Evolutionary conservation across 1,140 invertebrate species (phyloP).

Genomic region (Aricia agestis): DNA sequence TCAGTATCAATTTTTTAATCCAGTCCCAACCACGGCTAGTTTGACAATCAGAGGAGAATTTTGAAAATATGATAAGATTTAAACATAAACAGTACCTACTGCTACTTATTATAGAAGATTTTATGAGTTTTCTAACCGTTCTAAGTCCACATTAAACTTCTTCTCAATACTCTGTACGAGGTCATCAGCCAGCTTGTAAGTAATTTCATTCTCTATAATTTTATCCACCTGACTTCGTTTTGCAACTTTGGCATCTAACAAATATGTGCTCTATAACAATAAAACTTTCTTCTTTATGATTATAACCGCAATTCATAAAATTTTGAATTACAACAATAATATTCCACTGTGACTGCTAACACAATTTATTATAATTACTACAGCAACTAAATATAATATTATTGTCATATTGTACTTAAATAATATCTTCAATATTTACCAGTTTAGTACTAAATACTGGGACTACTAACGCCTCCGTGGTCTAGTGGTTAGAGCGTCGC

Average conservation of each 20-base stretch:
- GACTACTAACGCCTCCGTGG: too few species aligned
- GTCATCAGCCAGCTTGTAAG: constrained; percentile 52
- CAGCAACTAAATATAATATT: background rate
- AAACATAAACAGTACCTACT: too few species aligned
- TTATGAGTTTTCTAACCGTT: constrained; percentile 38
- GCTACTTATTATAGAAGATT: too few species aligned
- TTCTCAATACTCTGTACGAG: constrained; percentile 60
- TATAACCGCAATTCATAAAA: background rate
- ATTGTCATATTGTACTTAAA: background rate
- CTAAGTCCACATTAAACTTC: constrained; percentile 62
- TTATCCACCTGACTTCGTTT: constrained; percentile 54
- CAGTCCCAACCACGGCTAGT: too few species aligned
- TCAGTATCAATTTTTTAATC: too few species aligned
- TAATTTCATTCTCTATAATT: constrained; percentile 63
- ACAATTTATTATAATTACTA: constrained; percentile 5
- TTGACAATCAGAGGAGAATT: too few species aligned
- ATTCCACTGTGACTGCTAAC: background rate
- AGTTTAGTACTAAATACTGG: too few species aligned
- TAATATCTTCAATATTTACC: too few species aligned
- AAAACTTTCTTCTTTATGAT: constrained; percentile 8
- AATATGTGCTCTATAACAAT: constrained; percentile 16
- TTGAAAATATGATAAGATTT: too few species aligned
- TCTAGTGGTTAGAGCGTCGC: too few species aligned
- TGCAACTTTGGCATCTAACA: constrained; percentile 31
- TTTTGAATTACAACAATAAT: background rate